Evolutionary conservation across 2,888 invertebrate species (phyloP), one percentile per base, ranked within the genome.

Genomic region (Hyles lineata): DNA sequence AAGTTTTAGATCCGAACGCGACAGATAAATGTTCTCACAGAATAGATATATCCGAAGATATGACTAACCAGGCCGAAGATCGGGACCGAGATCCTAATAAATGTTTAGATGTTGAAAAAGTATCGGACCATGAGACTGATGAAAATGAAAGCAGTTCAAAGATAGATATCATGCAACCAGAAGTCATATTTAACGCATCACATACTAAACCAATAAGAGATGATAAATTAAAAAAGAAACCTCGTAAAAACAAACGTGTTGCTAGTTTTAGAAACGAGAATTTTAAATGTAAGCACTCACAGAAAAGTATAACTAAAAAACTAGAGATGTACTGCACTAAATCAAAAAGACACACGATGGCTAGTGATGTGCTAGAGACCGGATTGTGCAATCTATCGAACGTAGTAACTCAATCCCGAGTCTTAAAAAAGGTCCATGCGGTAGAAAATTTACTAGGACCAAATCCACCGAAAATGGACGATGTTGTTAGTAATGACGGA

Each of bases 391-490:
- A 86, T 70, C 79, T 85, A 69, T 84, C 86, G 29, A 81, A 80
- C 71, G 75, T 85, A 11, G 76, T 89, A 52, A 85, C 87, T 2
- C 82, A 80, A 61, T 79, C 83, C 32, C 76, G 79, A 58, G 75
- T 87, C 19, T 74, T 89, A 55, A 88, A 85, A 83, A 89, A 86
- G 78, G 80, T 79, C 19, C 76, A 78, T 35, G 85, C 86, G 21
- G 88, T 85, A 80, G 85, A 86, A 81, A 89, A 90, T 75, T 79
- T 88, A 58, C 74, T 88, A 43, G 80, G 82, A 6, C 79, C 83
- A 25, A 58, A 70, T 23, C 77, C 81, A 59, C 59, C 74, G 1
- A 70, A 69, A 50, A 77, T 70, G 11, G 58, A 79, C 61, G 75
- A 72, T 19, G 59, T 60, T 0, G 73, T 71, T n/a, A 70, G 74